Evolutionary conservation across 2,113 vertebrate species (phyloP), one percentile per base, ranked within the genome.

Genomic region (Charina bottae): DNA sequence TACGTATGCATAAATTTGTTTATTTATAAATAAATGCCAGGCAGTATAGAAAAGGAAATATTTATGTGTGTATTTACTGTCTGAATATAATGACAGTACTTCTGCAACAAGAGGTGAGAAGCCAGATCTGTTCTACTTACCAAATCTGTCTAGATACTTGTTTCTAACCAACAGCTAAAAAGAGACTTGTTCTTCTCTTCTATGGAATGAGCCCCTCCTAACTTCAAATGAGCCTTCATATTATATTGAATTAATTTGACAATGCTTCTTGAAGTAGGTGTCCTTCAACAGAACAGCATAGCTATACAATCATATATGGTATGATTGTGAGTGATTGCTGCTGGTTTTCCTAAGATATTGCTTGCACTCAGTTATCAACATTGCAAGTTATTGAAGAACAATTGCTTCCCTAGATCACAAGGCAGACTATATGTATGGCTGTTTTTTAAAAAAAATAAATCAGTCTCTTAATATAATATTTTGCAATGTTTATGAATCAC

Each of bases 121-220:
- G 56, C 54, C 59, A 68, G 46, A 0, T 1, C 13, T 17, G 11
- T 42, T 72, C 11, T 58, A 72, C 54, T 92, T 92, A 59, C 21
- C 94, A 56, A 93, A 46, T 3, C 46, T 92, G 58, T 37, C 42
- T 42, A 42, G n/a, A n/a, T n/a, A n/a, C n/a, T n/a, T n/a, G n/a
- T n/a, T n/a, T n/a, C n/a, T n/a, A n/a, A n/a, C n/a, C n/a, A n/a
- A n/a, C n/a, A n/a, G n/a, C n/a, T n/a, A n/a, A n/a, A n/a, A 53
- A 21, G 7, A 87, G 24, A 54, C n/a, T 86, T 55, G 55, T 33
- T 90, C 1, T 4, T 5, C 5, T 7, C 68, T 12, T 64, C 60
- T 60, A 37, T 92, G 55, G 60, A 89, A 54, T 0, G 17, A 90
- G 21, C 17, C 17, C 19, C 58, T 68, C 0, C 0, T 37, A 42